Base-by-base conservation (phyloP, 2,113 vertebrate species). In the Gopherus evgoodei region DNA sequence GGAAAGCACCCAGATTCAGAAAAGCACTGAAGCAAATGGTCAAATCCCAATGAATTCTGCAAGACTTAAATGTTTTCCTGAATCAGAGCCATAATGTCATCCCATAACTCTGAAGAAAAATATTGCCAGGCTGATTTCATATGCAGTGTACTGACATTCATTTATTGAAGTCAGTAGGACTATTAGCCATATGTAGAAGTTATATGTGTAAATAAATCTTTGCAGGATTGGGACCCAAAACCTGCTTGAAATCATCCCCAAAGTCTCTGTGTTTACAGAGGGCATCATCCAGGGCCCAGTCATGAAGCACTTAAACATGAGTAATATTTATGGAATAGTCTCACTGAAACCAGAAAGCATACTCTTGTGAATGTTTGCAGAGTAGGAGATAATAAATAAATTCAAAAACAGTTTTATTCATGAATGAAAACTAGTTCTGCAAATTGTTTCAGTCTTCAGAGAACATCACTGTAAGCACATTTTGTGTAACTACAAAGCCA, bases 241-340 rank as follows among this genome's bases (percentile, higher is more conserved):
- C 49, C 13, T 21, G 27, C 80, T 94, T 82, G 86, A 91, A 94
- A 93, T 93, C 47, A 91, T 95, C 42, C 4, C 29, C 31, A 87
- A 25, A 42, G n/a, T 72, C 35, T 72, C 8, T 72, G 19, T 38
- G 25, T 27, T 78, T 78, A 78, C 75, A 78, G 7, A 78, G 42
- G 27, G 75, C 75, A 27, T 78, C 25, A 29, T 47, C 22, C 42
- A 44, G 24, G 12, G 13, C 12, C 75, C 42, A 27, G 42, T 14
- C 11, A 27, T 78, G 42, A 78, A 27, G 75, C 22, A 47, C 42
- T 47, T 78, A 47, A 42, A 42, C 19, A 47, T 25, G 11, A 47
- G 11, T 78, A 47, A 47, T 47, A 47, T 13, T 16, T 27, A 27
- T 16, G 3, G 44, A 78, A 78, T 27, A 27, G 42, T 78, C 11